phyloP scores from a whole-genome alignment of 2,113 vertebrate genomes.

The Pipa parva region DNA sequence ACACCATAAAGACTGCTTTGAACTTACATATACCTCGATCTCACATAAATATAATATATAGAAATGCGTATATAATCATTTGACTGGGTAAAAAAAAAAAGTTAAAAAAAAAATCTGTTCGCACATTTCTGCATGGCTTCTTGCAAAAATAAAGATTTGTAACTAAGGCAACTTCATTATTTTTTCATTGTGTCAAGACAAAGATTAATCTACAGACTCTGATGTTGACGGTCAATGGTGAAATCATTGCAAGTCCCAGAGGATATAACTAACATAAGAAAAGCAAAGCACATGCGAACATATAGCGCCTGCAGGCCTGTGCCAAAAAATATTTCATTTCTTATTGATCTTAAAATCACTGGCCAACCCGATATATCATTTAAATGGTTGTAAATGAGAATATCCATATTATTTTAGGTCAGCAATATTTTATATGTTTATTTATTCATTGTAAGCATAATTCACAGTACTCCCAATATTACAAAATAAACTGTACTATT shows the following conservation, averaged over 20 bases:
- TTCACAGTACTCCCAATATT: too few species aligned
- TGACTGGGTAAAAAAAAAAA: slow-evolving; percentile 16
- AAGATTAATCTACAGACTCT: slow-evolving; percentile 28
- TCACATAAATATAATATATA: too few species aligned
- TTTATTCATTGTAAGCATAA: too few species aligned
- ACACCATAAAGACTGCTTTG: slow-evolving; percentile 5
- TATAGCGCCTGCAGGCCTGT: background rate
- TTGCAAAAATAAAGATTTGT: background rate
- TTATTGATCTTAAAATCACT: slow-evolving; percentile 18
- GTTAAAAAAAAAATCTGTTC: slow-evolving; percentile 10
- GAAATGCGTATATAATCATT: too few species aligned
- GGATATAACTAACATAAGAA: slow-evolving; percentile 6
- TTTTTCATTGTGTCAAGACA: background rate
- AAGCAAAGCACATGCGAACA: slow-evolving; percentile 13
- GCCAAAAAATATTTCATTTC: slow-evolving; percentile 8
- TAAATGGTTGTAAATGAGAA: too few species aligned
- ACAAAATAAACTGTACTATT: too few species aligned
- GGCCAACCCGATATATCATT: too few species aligned
- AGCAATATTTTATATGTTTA: too few species aligned
- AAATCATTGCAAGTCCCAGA: slow-evolving; percentile 28
- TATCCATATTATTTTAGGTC: too few species aligned
- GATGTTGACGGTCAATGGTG: slow-evolving; percentile 5
- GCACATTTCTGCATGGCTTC: slow-evolving; percentile 3
- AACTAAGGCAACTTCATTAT: slow-evolving; percentile 3
- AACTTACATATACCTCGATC: too few species aligned